Conservation (phyloP, 2,113 vertebrate species). For the Lepus europaeus region DNA sequence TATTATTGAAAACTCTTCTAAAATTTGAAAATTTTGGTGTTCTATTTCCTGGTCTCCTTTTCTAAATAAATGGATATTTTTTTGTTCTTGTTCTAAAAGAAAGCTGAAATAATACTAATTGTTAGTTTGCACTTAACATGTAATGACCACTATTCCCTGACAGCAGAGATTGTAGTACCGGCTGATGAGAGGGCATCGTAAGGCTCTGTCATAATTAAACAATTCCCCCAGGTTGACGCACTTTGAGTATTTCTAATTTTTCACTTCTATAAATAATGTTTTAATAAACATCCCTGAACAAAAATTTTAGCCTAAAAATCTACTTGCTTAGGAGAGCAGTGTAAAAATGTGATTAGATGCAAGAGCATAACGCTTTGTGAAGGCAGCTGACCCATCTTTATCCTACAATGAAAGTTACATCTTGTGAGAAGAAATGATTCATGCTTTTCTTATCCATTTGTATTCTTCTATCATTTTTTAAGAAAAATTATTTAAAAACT, state of each 20-base stretch:
- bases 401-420: not conserved
- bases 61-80: constrained; percentile 26
- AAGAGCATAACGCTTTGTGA: not conserved
- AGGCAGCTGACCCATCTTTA: too few species aligned
- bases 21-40: constrained; percentile 44
- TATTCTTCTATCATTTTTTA: constrained; percentile 32
- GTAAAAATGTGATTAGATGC: not conserved
- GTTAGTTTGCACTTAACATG: constrained; percentile 51
- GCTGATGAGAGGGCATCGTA: not conserved
- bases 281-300: constrained; percentile 14
- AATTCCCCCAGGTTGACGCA: not conserved
- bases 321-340: not conserved
- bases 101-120: constrained; percentile 17
- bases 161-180: constrained; percentile 44
- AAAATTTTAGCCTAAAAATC: not conserved
- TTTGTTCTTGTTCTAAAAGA: constrained; percentile 19
- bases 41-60: constrained; percentile 17
- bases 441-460: not conserved
- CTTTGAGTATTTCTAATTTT: constrained; percentile 3
- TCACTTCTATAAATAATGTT: constrained; percentile 32
- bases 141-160: constrained; percentile 5
- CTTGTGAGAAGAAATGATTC: constrained; percentile 25
- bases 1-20: not conserved
- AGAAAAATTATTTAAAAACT: not conserved
- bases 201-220: not conserved